Base-by-base conservation (phyloP, 2,888 invertebrate species). In the Cephus pulcher region DNA sequence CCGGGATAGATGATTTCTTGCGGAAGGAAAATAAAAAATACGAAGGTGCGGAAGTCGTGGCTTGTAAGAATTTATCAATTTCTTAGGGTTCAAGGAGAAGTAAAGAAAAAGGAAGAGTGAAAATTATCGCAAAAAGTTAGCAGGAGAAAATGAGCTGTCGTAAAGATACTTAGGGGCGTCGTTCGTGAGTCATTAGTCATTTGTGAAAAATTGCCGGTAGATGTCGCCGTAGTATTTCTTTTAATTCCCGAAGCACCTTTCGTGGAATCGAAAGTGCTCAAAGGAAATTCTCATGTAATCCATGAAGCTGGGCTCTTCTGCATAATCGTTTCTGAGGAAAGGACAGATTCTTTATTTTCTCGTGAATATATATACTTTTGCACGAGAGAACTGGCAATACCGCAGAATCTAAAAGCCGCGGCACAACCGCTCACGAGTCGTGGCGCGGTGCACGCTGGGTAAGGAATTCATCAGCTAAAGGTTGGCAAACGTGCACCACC, bases 401-500 rank as follows among this genome's bases (percentile, higher is more conserved):
- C 80, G 80, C 75, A 80, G 74, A 34, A 74, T 15, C 77, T 74
- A 69, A 77, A 77, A 30, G 75, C 76, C 69, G 75, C 75, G 35
- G 34, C 56, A 35, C 34, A 68, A n/a, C 76, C 32, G 68, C 75
- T 74, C 74, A 78, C 70, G 80, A 79, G 78, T 78, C 69, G 76
- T 76, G 76, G 15, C 71, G 76, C 78, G 79, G 82, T 83, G 82
- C 82, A 83, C 79, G 87, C 86, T 86, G 88, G 86, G 86, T 88
- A 86, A 91, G 91, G 90, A 91, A 91, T 91, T 91, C 91, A 91
- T 91, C 91, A 91, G 91, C 89, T 83, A 88, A 89, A 91, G 91
- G 90, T 90, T 90, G 90, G 91, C 88, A 89, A 91, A 90, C 91
- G 91, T 86, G 89, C 90, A 89, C 89, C 89, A 90, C 91, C 91